phyloP scores from a whole-genome alignment of 2,888 invertebrate species.

The Pogonocherus hispidulus region DNA sequence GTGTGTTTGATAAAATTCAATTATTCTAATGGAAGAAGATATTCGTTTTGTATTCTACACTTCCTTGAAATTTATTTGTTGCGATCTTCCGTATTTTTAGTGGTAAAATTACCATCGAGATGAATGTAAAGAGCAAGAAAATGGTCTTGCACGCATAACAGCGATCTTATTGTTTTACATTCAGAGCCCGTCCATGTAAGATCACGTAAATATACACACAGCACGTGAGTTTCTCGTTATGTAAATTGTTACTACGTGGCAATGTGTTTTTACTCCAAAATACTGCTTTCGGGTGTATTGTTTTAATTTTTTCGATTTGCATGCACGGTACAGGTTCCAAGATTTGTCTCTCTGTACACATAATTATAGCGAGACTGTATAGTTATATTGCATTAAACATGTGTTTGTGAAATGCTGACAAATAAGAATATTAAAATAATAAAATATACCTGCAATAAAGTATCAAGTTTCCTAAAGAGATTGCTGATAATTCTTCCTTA shows the following conservation, averaged over 20 bases:
- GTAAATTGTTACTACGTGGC: conserved; percentile 57
- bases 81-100: conserved; percentile 38
- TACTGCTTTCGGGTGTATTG: conserved; percentile 20
- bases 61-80: conserved; percentile 20
- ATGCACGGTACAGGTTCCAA: neutral
- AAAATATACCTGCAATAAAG: no score
- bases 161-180: conserved; percentile 58
- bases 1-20: neutral
- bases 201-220: conserved; percentile 59
- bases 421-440: neutral
- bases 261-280: conserved; percentile 45
- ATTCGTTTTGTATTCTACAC: conserved; percentile 27
- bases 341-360: neutral
- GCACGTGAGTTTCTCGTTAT: conserved; percentile 60
- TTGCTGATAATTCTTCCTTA: no score
- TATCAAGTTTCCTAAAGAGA: no score
- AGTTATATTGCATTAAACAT: neutral
- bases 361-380: neutral
- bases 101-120: conserved; percentile 47
- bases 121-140: conserved; percentile 50
- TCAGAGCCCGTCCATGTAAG: conserved; percentile 52
- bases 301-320: conserved; percentile 18
- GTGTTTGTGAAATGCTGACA: neutral
- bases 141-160: conserved; percentile 51
- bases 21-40: conserved; percentile 17